A percentile compares a stretch with the other conserved stretches of the same genome.
phyloP scores from a whole-genome alignment of 2,113 vertebrate species.

The Trogon surrucura region DNA sequence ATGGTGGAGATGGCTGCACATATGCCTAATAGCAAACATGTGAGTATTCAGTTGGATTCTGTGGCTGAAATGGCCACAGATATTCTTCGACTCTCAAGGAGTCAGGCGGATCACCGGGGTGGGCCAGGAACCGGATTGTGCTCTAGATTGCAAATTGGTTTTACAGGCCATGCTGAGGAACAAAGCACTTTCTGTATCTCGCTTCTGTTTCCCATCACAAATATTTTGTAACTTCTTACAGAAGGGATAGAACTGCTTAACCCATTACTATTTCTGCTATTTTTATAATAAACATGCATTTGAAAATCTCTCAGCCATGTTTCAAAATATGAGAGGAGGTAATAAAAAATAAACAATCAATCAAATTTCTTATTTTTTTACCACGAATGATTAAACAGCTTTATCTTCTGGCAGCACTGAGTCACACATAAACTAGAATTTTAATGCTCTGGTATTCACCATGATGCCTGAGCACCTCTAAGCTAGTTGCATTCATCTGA shows the following conservation, averaged over 20 bases:
- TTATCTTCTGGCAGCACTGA: not conserved
- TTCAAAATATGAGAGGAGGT: not conserved
- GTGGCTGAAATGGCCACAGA: not conserved
- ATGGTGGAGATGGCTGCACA: not conserved
- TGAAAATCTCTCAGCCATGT: not conserved
- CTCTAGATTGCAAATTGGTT: not conserved
- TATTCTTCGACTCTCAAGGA: not conserved
- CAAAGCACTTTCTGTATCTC: not conserved
- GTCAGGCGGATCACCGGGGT: fast-evolving
- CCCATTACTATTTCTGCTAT: not conserved
- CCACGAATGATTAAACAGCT: not conserved
- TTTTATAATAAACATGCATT: not conserved
- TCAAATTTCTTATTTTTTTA: not conserved
- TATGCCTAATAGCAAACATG: fast-evolving
- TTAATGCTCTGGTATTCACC: not conserved
- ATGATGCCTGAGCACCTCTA: not conserved
- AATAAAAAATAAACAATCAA: not conserved
- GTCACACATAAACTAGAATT: not conserved
- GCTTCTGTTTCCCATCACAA: not conserved
- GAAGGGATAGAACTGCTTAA: not conserved
- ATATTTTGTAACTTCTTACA: not conserved
- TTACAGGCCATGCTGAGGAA: not conserved
- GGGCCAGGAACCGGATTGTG: not conserved
- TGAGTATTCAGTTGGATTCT: not conserved
- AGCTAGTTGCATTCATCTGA: not conserved